Percentiles rank a stretch among this genome's conserved stretches.
Evolutionary conservation across 2,888 invertebrate genomes (phyloP).

Genomic region (Drosophila borborema): DNA sequence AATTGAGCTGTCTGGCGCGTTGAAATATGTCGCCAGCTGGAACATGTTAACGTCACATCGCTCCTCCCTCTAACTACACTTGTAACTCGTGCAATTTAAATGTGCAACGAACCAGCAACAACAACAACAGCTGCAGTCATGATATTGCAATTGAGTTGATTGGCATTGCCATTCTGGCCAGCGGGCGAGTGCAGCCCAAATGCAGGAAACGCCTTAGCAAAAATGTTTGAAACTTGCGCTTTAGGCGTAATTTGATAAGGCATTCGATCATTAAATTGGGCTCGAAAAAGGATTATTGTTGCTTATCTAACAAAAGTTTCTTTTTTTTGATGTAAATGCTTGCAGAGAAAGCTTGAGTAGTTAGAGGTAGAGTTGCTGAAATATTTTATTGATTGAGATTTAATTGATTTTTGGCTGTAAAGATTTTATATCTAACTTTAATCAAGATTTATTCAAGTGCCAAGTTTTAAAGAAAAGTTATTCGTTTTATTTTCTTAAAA

Average conservation of each 20-base stretch:
- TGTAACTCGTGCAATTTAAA: conserved; percentile 64
- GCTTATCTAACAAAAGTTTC: neutral
- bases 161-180: conserved; percentile 67
- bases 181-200: conserved; percentile 27
- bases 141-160: conserved; percentile 66
- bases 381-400: neutral
- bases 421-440: neutral
- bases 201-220: conserved; percentile 39
- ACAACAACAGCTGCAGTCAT: conserved; percentile 16
- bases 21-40: conserved; percentile 48
- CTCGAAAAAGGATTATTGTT: neutral
- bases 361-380: neutral
- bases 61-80: neutral
- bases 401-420: neutral
- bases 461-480: no score
- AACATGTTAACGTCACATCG: neutral
- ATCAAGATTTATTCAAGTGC: no score
- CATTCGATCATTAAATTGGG: conserved; percentile 9
- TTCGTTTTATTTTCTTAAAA: no score
- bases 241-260: conserved; percentile 31
- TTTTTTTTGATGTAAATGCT: neutral
- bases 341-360: neutral
- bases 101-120: conserved; percentile 50
- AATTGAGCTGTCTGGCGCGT: conserved; percentile 57
- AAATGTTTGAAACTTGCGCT: neutral